Evolutionary conservation across 2,113 vertebrate genomes (phyloP), one percentile per base, ranked within the genome.

Genomic region (Pterophyllum scalare): DNA sequence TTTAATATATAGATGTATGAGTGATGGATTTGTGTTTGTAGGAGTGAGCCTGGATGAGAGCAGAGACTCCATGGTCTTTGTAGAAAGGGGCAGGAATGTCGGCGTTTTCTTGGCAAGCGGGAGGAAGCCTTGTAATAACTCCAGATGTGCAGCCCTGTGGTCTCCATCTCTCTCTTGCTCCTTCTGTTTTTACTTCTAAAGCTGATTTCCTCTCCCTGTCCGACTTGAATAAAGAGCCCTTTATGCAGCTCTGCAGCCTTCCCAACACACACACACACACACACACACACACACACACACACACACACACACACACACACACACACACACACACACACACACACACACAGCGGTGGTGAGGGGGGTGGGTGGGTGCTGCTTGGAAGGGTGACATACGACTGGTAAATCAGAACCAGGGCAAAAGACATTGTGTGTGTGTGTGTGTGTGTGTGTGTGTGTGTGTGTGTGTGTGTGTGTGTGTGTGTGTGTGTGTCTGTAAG

Each of bases 61-160:
- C 84, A 83, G 90, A 96, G 96, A 95, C 94, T 96, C 95, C 95
- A 89, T 93, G 91, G 95, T 91, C 96, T 97, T 92, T 95, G 95
- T 93, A 96, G 96, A 95, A 86, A 91, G 94, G 43, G 95, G 94
- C 93, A 96, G 96, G 97, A 97, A 97, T 97, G 96, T 96, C 93
- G 94, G 95, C 86, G 93, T 96, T 94, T 96, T 96, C 94, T 96
- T 96, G 95, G 95, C 88, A 92, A 94, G 94, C 88, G 60, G 94
- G 91, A 93, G 94, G 94, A 95, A 95, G 93, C 93, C 93, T 85
- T 95, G 91, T 96, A 98, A 95, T 35, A 96, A 96, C 98, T 98
- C 98, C 98, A 99, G 98, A 99, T 99, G 98, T 98, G 97, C 92
- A 91, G 96, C 94, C 91, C 96, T 95, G 94, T 95, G 94, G 94